Evolutionary conservation across 2,797 vertebrate species (phyloP).

Genomic region (Pseudochromis fuscus): DNA sequence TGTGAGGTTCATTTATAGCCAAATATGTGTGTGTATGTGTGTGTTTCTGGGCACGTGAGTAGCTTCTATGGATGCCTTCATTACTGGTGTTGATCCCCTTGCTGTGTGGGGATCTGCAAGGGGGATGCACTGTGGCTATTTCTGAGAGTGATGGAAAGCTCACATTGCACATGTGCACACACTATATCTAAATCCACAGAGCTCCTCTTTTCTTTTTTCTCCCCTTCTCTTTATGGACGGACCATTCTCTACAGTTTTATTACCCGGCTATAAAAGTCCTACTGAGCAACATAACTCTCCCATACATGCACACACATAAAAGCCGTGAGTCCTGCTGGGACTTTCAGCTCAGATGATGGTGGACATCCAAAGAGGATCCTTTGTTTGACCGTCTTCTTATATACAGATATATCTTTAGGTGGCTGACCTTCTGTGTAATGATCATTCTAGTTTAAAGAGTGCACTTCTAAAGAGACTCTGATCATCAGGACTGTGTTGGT

Average conservation of each 20-base stretch:
- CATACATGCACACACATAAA: neutral
- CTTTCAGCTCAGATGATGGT: constrained; percentile 19
- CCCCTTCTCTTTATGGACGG: constrained; percentile 1
- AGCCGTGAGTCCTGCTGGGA: constrained; percentile 21
- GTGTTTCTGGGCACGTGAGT: constrained; percentile 19
- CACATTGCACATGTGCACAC: neutral
- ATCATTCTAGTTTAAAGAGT: constrained; percentile 6
- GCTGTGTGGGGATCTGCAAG: constrained; percentile 38
- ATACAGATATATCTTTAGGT: constrained; percentile 9
- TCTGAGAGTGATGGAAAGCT: constrained; percentile 33
- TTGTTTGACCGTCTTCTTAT: neutral
- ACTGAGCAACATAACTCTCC: constrained; percentile 41
- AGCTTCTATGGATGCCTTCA: constrained; percentile 38
- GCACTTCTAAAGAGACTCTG: neutral
- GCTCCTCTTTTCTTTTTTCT: constrained; percentile 10
- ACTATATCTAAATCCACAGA: constrained; percentile 24
- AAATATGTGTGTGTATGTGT: neutral
- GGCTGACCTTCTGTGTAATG: constrained; percentile 18
- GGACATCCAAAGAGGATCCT: neutral
- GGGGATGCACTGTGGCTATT: constrained; percentile 34
- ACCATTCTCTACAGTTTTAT: constrained; percentile 51
- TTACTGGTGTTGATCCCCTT: constrained; percentile 52
- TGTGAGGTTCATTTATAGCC: constrained; percentile 34
- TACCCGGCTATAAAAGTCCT: constrained; percentile 40
- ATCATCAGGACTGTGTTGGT: neutral